Percentiles rank a stretch among this genome's conserved stretches.
Evolutionary conservation across 1,140 invertebrate species (phyloP).

Genomic region (Ctenoplectra terminalis): DNA sequence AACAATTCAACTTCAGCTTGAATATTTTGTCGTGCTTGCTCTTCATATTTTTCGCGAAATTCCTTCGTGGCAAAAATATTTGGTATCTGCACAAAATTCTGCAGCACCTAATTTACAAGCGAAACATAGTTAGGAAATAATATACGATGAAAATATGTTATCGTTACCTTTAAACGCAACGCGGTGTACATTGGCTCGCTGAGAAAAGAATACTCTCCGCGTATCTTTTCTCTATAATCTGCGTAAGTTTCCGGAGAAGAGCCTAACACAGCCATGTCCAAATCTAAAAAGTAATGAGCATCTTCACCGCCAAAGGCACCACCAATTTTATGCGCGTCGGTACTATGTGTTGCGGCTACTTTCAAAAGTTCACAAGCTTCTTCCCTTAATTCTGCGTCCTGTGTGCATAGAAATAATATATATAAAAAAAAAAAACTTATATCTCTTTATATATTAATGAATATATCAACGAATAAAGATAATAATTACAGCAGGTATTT

Average conservation of each 20-base stretch:
- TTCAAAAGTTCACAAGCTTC: constrained; percentile 83
- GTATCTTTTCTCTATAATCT: constrained; percentile 83
- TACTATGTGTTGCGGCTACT: constrained; percentile 84
- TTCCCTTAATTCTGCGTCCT: constrained; percentile 80
- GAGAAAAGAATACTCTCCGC: constrained; percentile 85
- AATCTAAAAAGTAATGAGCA: constrained; percentile 85
- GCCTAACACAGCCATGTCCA: constrained; percentile 85
- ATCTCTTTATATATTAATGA: not conserved
- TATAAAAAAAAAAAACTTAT: not conserved
- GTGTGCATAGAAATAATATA: not conserved
- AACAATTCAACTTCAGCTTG: constrained; percentile 83
- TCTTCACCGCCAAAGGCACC: constrained; percentile 85
- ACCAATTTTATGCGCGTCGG: constrained; percentile 85
- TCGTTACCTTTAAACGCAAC: constrained; percentile 84
- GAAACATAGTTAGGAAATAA: not conserved
- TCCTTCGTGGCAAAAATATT: constrained; percentile 87
- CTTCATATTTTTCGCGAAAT: constrained; percentile 85
- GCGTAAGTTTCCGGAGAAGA: constrained; percentile 82
- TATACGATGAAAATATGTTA: not conserved
- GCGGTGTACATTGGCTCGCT: constrained; percentile 83
- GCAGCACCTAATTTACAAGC: constrained; percentile 82
- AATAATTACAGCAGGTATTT: constrained; percentile 75
- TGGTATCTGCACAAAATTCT: constrained; percentile 86
- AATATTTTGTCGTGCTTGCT: constrained; percentile 85
- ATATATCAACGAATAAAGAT: not conserved